A percentile compares a stretch with the other conserved stretches of the same genome.
These are phyloP conservation scores for Orientallactaga bullata DNA, from an alignment of 2,113 vertebrate genomes.

Conservation along the genomic window DNA sequence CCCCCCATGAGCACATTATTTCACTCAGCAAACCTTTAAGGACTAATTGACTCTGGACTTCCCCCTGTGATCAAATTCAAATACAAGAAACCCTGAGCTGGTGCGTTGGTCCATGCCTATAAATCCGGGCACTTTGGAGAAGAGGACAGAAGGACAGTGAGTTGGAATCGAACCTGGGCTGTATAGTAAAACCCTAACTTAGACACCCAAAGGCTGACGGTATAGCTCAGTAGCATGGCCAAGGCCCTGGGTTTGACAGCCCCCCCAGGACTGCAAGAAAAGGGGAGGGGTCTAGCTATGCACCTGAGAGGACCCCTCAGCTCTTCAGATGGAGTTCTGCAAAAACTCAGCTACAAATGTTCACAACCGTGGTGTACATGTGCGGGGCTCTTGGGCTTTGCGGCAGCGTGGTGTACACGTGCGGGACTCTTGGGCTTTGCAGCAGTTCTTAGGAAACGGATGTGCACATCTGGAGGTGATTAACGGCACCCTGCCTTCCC, in stretches of 20 bases:
- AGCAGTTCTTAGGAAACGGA: not conserved
- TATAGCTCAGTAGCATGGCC: too few species aligned
- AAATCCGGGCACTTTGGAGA: too few species aligned
- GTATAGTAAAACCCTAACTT: too few species aligned
- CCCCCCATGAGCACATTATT: not conserved
- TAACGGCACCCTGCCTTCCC: not conserved
- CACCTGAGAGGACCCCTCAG: not conserved
- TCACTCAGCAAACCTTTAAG: not conserved
- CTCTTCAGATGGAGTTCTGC: not conserved
- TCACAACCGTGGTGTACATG: fast-evolving
- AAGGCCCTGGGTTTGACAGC: too few species aligned
- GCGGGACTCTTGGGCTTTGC: not conserved
- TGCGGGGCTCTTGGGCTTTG: not conserved
- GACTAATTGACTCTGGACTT: not conserved
- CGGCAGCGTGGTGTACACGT: fast-evolving
- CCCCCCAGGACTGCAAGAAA: too few species aligned
- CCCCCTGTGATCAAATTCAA: not conserved
- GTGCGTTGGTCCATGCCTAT: too few species aligned
- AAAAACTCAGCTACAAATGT: not conserved
- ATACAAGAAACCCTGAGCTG: not conserved
- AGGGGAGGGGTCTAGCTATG: too few species aligned
- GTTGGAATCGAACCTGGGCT: too few species aligned
- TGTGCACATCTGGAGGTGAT: not conserved
- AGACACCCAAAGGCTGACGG: too few species aligned
- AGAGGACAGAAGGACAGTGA: too few species aligned